Evolutionary conservation across 1,140 invertebrate genomes (phyloP).

Genomic region (Euura saliciscinereae): DNA sequence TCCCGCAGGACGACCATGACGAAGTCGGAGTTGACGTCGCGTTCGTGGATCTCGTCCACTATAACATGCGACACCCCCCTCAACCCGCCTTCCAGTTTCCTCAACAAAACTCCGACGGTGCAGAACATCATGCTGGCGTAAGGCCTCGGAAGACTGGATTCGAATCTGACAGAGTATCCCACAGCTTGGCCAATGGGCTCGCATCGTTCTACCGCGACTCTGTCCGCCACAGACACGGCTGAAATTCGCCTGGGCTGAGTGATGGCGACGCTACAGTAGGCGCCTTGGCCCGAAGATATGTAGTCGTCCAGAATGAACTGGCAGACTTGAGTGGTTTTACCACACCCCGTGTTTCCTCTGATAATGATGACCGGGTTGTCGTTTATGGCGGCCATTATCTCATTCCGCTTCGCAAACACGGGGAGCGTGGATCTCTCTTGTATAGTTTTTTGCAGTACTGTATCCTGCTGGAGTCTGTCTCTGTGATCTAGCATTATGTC

Average conservation of each 20-base stretch:
- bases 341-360: slow-evolving; percentile 93
- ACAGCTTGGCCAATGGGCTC: slow-evolving; percentile 84
- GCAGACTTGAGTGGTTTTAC: slow-evolving; percentile 87
- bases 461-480: slow-evolving; percentile 69
- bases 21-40: slow-evolving; percentile 97
- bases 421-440: slow-evolving; percentile 76
- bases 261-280: slow-evolving; percentile 86
- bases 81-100: slow-evolving; percentile 87
- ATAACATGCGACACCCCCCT: slow-evolving; percentile 90
- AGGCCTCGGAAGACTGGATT: slow-evolving; percentile 85
- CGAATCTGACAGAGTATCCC: slow-evolving; percentile 94
- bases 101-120: slow-evolving; percentile 89
- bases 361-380: slow-evolving; percentile 89
- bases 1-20: slow-evolving; percentile 92
- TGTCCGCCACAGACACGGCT: slow-evolving; percentile 91
- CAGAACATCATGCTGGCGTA: slow-evolving; percentile 95
- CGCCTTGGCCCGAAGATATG: slow-evolving; percentile 81
- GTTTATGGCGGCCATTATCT: slow-evolving; percentile 85
- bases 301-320: slow-evolving; percentile 97
- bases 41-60: slow-evolving; percentile 97
- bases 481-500: slow-evolving; percentile 73
- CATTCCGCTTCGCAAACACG: slow-evolving; percentile 72
- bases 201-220: slow-evolving; percentile 85
- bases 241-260: slow-evolving; percentile 95
- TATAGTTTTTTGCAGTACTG: slow-evolving; percentile 66